These are phyloP conservation scores for Zaprionus kolodkinae DNA, from an alignment of 1,140 invertebrate genomes.

Conservation along the genomic window DNA sequence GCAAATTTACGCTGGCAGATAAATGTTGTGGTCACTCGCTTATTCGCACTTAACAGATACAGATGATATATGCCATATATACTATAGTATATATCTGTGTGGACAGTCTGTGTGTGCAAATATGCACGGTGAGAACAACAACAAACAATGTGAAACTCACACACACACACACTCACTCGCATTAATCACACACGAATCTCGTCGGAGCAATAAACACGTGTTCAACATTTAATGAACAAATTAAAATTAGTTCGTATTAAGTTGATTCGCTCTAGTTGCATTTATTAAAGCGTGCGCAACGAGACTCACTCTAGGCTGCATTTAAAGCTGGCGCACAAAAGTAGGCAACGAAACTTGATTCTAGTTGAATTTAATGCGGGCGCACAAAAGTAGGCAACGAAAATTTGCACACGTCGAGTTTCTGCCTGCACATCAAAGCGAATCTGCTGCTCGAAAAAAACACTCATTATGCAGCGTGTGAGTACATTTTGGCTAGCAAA, in stretches of 20 bases:
- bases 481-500: conserved; percentile 14
- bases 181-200: conserved; percentile 59
- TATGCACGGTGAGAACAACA: conserved; percentile 58
- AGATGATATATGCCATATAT: conserved; percentile 22
- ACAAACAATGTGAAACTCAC: conserved; percentile 59
- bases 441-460: background rate
- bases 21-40: background rate
- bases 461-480: conserved; percentile 10
- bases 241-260: conserved; percentile 8
- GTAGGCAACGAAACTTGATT: conserved; percentile 4
- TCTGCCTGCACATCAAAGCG: background rate
- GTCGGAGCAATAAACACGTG: conserved; percentile 31
- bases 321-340: background rate
- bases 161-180: conserved; percentile 51
- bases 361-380: background rate
- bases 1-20: conserved; percentile 24
- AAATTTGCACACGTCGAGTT: background rate
- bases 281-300: background rate
- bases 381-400: background rate
- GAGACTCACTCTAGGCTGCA: background rate
- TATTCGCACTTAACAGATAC: conserved; percentile 14
- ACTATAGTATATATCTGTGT: background rate
- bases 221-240: conserved; percentile 23
- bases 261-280: background rate
- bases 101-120: conserved; percentile 32